Evolutionary conservation across 2,113 vertebrate genomes (phyloP), one percentile per base, ranked within the genome.

Genomic region (Uropsilus gracilis): DNA sequence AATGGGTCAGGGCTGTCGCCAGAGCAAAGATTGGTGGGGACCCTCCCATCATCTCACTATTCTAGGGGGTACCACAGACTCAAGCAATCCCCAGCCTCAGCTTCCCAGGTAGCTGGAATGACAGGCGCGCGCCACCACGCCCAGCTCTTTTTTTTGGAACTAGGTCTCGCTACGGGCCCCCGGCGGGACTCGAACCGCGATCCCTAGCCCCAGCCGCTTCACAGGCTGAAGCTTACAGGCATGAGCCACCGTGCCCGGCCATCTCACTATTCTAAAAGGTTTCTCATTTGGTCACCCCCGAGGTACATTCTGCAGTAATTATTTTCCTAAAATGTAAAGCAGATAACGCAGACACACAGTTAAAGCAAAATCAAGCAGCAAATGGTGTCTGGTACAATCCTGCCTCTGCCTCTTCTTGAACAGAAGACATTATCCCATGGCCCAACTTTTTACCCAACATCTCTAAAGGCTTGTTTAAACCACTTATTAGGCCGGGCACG

Each of bases 1-100:
- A 97, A 97, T 97, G 95, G 94, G 82, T 12, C 1, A 3, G 77
- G 71, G 55, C 7, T 5, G 50, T 12, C 59, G 30, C 37, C 5
- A 7, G 46, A 90, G 82, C 24, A 4, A 13, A 63, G 22, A 42
- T 69, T 28, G 24, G 6, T 1, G 3, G 53, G 71, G 72, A 50
- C 82, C 73, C 68, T 78, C 72, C 61, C 75, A 44, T 18, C 39
- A 7, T 10, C n/a, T n/a, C n/a, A n/a, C n/a, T n/a, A n/a, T n/a
- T n/a, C n/a, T n/a, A n/a, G n/a, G n/a, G n/a, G n/a, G n/a, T n/a
- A n/a, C n/a, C n/a, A n/a, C n/a, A n/a, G n/a, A n/a, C n/a, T n/a
- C n/a, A n/a, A n/a, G n/a, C n/a, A n/a, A n/a, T n/a, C n/a, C n/a
- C n/a, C n/a, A n/a, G n/a, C n/a, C n/a, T n/a, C n/a, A n/a, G n/a